Evolutionary conservation across 2,797 vertebrate species (phyloP), one percentile per base, ranked within the genome.

Genomic region (Chaunax sp.): DNA sequence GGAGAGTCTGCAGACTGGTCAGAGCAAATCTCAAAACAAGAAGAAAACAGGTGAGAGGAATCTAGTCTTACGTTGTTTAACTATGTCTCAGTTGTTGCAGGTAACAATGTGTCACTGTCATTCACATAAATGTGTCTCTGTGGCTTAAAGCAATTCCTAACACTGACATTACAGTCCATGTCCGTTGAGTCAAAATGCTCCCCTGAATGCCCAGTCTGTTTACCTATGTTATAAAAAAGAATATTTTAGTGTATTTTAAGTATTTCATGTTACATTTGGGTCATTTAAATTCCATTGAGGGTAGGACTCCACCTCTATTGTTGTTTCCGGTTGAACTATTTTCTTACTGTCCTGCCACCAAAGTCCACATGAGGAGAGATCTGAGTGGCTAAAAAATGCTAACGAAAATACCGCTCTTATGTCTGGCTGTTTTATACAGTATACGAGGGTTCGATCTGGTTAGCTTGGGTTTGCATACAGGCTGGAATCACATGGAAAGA

Each of bases 1-100:
- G 66, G 53, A 77, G 46, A 58, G 49, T 40, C 26, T 62, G 55
- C 56, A 64, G 70, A 33, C 40, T 43, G 73, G 81, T 72, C 75
- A 64, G 64, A 51, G 58, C 28, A 54, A 51, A 60, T 28, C 53
- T 67, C 35, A 26, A 63, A 77, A 70, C 69, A 78, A 63, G 33
- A 11, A 11, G n/a, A 9, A 11, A 35, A 1, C 3, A 35, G 33
- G 80, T 74, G 70, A 68, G 62, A 65, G 60, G 53, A 76, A 54
- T 64, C 58, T 37, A 1, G 8, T 64, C 57, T 41, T 20, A 16
- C 44, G 44, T 46, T 13, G 43, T 64, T 43, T 16, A 46, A 61
- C 45, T 60, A 16, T 38, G 56, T 15, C 22, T 57, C 22, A 22
- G 10, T 38, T 5, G 18, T 19, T 45, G 8, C 18, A 45, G 33